Percentiles rank a stretch among this genome's conserved stretches.
phyloP scores from a whole-genome alignment of 2,797 vertebrate species.

The Potorous gilbertii region DNA sequence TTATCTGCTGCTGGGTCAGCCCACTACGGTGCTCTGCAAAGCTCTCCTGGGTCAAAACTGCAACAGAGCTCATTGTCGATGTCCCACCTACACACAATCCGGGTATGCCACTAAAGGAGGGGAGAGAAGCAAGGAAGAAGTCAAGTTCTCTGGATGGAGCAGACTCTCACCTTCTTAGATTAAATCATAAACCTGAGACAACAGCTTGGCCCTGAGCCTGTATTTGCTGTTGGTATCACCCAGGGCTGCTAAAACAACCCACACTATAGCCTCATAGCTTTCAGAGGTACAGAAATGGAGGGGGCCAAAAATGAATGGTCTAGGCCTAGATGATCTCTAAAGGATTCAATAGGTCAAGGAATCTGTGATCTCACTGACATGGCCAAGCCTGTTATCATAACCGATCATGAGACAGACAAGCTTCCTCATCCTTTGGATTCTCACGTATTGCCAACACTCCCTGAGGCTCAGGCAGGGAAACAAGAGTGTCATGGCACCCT shows the following conservation, averaged over 20 bases:
- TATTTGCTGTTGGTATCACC: rapidly evolving
- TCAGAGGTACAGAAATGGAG: neutral
- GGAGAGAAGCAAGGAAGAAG: neutral
- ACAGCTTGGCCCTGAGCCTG: neutral
- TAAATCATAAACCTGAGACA: neutral
- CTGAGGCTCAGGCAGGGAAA: neutral
- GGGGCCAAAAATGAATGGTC: neutral
- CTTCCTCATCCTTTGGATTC: neutral
- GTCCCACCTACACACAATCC: conserved; percentile 96
- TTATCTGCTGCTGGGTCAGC: conserved; percentile 94
- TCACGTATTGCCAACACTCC: neutral
- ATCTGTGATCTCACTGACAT: neutral
- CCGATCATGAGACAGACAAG: neutral
- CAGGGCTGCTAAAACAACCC: neutral
- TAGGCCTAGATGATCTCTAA: neutral
- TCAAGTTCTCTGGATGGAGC: too few relatives aligned
- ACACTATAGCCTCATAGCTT: neutral
- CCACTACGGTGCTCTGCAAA: conserved; percentile 99
- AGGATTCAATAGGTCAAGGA: neutral
- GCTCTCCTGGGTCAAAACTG: conserved; percentile 99
- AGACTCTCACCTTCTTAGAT: neutral
- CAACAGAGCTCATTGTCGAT: conserved; percentile 99
- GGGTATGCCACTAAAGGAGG: conserved; percentile 93
- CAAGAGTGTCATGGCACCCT: neutral
- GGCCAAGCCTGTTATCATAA: neutral